Evolutionary conservation across 2,888 invertebrate genomes (phyloP), one percentile per base, ranked within the genome.

Genomic region (Drosophila aldrichi): DNA sequence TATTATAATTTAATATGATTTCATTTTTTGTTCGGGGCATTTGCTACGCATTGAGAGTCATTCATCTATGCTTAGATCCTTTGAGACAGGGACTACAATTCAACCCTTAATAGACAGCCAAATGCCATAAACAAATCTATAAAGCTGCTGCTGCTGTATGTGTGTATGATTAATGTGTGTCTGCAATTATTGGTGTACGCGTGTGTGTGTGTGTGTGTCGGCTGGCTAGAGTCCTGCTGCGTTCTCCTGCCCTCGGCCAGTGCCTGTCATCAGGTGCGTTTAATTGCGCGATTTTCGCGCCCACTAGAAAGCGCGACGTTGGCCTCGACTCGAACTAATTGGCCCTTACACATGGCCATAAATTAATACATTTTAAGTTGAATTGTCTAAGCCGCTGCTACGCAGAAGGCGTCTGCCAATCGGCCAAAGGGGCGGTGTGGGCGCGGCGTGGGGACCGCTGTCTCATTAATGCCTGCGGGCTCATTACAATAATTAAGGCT

Each of bases 261-360:
- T 20, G 60, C 55, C 62, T 82, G 82, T 89, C 91, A 91, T 91
- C 91, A 91, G 91, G 91, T 91, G 91, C 90, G 83, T 88, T 91
- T 91, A 91, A 91, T 91, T 90, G 90, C 91, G 91, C 91, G 91
- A 89, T 80, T 90, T 87, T 77, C 85, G 86, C 83, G 81, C 80
- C 77, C 84, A 82, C 74, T 77, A 75, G 49, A 81, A 81, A 76
- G 55, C 66, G 81, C 77, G 79, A 74, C 59, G 64, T 38, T 46
- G 62, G 66, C 57, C 40, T 40, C 52, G 52, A 49, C 59, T 63
- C 63, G 65, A 66, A 69, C 88, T 90, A 91, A 91, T 90, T 90
- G 90, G 86, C 73, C 79, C 77, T 81, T 80, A 79, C 77, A 76
- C 74, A 77, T 72, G 76, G 77, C 74, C 89, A 89, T 91, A 91